These are phyloP conservation scores for Lamprologus lemairii DNA, from an alignment of 2,113 vertebrate genomes.

Conservation along the genomic window DNA sequence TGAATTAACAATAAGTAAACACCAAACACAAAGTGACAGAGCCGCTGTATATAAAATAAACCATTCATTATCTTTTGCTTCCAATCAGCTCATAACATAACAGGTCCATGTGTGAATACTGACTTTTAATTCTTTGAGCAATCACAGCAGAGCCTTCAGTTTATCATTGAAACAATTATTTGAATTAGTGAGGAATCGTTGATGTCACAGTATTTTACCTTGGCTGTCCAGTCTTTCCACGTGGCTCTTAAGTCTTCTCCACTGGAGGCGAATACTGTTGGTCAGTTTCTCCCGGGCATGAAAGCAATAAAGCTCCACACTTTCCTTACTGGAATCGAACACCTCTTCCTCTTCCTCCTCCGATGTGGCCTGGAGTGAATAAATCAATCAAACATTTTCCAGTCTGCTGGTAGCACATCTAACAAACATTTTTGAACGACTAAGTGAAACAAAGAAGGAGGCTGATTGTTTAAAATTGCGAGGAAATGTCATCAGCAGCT, in stretches of 20 bases:
- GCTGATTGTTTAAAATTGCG: background rate
- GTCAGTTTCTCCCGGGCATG: constrained; percentile 88
- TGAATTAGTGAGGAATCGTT: background rate
- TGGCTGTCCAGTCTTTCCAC: constrained; percentile 90
- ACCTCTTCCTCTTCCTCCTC: constrained; percentile 82
- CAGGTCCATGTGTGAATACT: background rate
- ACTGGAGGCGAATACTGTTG: constrained; percentile 93
- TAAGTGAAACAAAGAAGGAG: background rate
- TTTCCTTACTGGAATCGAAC: constrained; percentile 79
- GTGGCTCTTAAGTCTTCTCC: constrained; percentile 89
- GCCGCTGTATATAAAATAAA: background rate
- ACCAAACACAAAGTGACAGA: background rate
- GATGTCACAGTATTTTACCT: constrained; percentile 71
- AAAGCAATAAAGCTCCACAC: constrained; percentile 82
- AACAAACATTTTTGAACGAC: background rate
- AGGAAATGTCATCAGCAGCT: background rate
- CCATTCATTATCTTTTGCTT: background rate
- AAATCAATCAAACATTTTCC: background rate
- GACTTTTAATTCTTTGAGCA: background rate
- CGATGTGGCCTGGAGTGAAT: constrained; percentile 66
- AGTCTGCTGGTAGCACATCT: background rate
- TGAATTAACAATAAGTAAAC: background rate
- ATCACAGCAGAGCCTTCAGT: background rate
- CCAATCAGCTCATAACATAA: background rate
- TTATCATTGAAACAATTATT: fast-evolving